These are phyloP conservation scores for Heliothis subflexa DNA, from an alignment of 1,140 invertebrate genomes.

Conservation along the genomic window DNA sequence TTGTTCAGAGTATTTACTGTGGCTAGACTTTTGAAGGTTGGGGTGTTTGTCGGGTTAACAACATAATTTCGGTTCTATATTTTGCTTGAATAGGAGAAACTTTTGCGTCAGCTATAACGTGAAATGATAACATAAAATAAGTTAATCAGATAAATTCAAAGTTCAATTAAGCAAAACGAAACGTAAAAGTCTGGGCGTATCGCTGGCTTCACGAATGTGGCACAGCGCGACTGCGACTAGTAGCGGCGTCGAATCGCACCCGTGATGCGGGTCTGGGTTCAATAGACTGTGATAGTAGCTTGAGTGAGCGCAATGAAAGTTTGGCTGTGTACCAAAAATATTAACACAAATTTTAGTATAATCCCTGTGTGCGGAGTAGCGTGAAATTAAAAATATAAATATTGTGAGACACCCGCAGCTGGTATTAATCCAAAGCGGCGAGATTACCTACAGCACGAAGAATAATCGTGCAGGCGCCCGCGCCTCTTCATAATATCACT, in stretches of 20 bases:
- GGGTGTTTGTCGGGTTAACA: slow-evolving; percentile 26
- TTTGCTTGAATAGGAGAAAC: slow-evolving; percentile 32
- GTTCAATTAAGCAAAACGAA: slow-evolving; percentile 22
- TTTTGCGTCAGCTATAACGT: slow-evolving; percentile 30
- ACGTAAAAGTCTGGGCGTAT: not conserved
- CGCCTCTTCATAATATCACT: slow-evolving; percentile 32
- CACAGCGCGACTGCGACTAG: not conserved
- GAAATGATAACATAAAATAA: slow-evolving; percentile 23
- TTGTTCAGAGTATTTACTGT: slow-evolving; percentile 39
- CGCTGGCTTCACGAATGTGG: not conserved
- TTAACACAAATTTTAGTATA: slow-evolving; percentile 56
- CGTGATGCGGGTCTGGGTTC: slow-evolving; percentile 8
- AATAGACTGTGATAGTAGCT: slow-evolving; percentile 38
- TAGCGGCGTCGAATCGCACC: not conserved
- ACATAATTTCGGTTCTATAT: slow-evolving; percentile 29
- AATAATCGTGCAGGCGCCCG: slow-evolving; percentile 56
- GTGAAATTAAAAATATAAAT: slow-evolving; percentile 74
- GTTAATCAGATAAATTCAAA: slow-evolving; percentile 24
- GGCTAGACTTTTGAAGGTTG: slow-evolving; percentile 38
- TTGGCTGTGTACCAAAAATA: slow-evolving; percentile 57
- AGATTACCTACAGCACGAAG: slow-evolving; percentile 47
- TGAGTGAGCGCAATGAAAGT: slow-evolving; percentile 46
- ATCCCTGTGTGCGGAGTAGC: slow-evolving; percentile 58
- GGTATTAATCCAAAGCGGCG: slow-evolving; percentile 51
- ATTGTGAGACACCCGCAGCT: slow-evolving; percentile 65